Conservation (phyloP, 92 coral and sea anemone genomes). For the Paramuricea clavata region DNA sequence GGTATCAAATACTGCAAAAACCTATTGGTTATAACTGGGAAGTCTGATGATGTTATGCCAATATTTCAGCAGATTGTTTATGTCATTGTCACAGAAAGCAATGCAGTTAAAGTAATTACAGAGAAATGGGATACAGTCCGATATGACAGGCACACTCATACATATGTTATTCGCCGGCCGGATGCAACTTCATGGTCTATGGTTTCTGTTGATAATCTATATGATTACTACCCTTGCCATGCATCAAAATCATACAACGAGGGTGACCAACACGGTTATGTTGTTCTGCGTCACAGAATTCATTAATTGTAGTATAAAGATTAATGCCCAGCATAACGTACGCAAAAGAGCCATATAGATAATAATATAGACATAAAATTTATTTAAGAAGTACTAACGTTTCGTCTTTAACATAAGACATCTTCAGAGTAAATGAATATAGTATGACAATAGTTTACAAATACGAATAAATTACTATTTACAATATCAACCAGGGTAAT, state of each 20-base stretch:
- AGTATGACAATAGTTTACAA: too few relatives aligned
- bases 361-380: too few relatives aligned
- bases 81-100: background rate
- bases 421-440: too few relatives aligned
- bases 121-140: background rate
- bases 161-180: background rate
- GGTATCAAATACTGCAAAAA: background rate
- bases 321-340: too few relatives aligned
- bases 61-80: constrained; percentile 12
- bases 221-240: background rate
- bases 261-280: background rate
- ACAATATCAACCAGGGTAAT: too few relatives aligned
- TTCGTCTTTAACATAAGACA: too few relatives aligned
- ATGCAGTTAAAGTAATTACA: background rate
- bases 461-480: too few relatives aligned
- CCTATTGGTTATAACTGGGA: background rate
- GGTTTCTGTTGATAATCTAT: background rate
- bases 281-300: background rate
- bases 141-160: background rate
- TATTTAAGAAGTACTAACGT: too few relatives aligned
- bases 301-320: too few relatives aligned
- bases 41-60: background rate
- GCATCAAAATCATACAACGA: background rate
- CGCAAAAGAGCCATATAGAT: too few relatives aligned
- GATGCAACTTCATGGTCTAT: background rate